Conservation (phyloP, 2,888 invertebrate genomes). For the Alviniconcha strummeri region DNA sequence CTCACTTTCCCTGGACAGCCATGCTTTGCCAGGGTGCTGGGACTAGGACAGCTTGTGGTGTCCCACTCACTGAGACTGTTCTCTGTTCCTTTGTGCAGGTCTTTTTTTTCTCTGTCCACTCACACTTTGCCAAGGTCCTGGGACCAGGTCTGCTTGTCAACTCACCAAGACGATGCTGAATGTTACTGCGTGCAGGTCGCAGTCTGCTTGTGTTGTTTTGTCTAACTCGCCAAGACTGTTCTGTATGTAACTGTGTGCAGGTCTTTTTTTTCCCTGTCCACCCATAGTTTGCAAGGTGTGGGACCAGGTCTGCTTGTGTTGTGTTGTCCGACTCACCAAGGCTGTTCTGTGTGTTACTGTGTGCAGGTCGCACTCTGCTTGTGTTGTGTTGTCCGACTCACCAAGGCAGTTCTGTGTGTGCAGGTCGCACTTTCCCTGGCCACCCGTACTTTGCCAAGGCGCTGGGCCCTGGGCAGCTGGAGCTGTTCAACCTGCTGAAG, state of each 20-base stretch:
- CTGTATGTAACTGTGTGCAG: too few species aligned
- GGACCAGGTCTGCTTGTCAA: too few species aligned
- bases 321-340: conserved; percentile 80
- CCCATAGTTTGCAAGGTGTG: too few species aligned
- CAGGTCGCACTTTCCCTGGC: conserved; percentile 92
- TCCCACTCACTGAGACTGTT: conserved; percentile 89
- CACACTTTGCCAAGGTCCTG: too few species aligned
- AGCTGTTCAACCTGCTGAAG: conserved; percentile 94
- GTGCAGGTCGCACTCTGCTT: conserved; percentile 89
- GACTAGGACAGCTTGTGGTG: conserved; percentile 92
- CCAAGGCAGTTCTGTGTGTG: conserved; percentile 78
- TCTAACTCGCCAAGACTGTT: conserved; percentile 89
- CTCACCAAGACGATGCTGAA: too few species aligned
- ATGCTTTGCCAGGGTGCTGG: conserved; percentile 92
- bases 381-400: conserved; percentile 93
- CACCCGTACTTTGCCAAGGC: conserved; percentile 95
- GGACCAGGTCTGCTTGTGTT: conserved; percentile 69
- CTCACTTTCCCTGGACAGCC: conserved; percentile 95
- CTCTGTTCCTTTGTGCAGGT: too few species aligned
- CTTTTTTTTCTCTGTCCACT: too few species aligned
- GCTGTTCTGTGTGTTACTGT: background rate
- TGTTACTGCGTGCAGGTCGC: conserved; percentile 77
- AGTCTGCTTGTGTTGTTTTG: conserved; percentile 94
- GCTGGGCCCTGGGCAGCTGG: conserved; percentile 93
- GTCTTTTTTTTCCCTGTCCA: too few species aligned